Evolutionary conservation across 2,888 invertebrate species (phyloP), one percentile per base, ranked within the genome.

Genomic region (Conops quadrifasciatus): DNA sequence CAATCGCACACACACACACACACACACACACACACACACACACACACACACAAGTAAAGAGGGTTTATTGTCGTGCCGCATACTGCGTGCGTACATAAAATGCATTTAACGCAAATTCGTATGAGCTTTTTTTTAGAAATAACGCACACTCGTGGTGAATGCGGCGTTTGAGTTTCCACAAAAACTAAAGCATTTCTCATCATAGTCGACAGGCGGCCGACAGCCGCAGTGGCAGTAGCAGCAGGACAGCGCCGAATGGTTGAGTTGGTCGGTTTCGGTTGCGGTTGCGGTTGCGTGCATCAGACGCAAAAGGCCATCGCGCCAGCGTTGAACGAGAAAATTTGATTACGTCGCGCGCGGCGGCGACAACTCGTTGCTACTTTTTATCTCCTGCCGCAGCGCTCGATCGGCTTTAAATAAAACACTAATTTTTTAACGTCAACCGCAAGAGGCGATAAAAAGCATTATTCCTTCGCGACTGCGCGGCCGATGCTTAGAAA

Each of bases 351-450:
- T 53, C 53, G 60, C n/a, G n/a, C 21, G 62, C 62, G 43, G 43
- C 36, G 4, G 62, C 24, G 62, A 36, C 62, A 62, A 21, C 21
- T 62, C 43, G 28, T 62, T 62, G 13, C 43, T 13, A 30, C 60
- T 43, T 19, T 60, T 60, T 19, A 36, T 11, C 62, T 36, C 9
- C 19, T 19, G 19, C 53, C 53, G 19, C 7, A 21, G 53, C 36
- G 36, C 36, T 43, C 62, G 16, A n/a, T 45, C 43, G 43, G 13
- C 21, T 21, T 62, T 0, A 62, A 19, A 62, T 36, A 62, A 62
- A 43, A 62, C 45, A 62, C 36, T 43, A n/a, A 62, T 62, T 62
- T 21, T 43, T 62, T 13, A 36, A 26, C 36, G 43, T 64, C 64
- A 36, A 26, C 16, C 24, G 26, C 63, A n/a, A 19, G 19, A 24